These are phyloP conservation scores for Deroptyus accipitrinus DNA, from an alignment of 2,113 vertebrate species.

Conservation along the genomic window DNA sequence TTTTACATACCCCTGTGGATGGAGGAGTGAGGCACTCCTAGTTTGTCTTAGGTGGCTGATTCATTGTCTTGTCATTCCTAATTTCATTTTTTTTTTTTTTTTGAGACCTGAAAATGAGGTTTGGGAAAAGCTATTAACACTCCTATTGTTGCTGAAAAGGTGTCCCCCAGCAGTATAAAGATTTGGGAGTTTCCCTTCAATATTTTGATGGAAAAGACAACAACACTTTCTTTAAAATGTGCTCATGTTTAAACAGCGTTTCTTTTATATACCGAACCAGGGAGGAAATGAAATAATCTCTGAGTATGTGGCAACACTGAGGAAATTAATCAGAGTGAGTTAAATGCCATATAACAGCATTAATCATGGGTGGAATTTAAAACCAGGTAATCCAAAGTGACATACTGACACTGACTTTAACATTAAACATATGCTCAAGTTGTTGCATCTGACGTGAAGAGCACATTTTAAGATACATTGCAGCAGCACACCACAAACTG, in stretches of 20 bases:
- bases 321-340: not conserved
- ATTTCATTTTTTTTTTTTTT: not conserved
- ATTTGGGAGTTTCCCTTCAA: not conserved
- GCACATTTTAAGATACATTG: not conserved
- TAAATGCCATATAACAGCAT: not conserved
- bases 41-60: not conserved
- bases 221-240: not conserved
- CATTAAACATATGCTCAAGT: not conserved
- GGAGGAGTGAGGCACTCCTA: not conserved
- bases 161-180: not conserved
- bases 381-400: not conserved
- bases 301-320: not conserved
- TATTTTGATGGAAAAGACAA: not conserved
- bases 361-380: not conserved
- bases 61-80: not conserved
- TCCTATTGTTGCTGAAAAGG: not conserved
- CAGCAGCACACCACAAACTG: not conserved
- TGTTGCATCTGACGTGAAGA: not conserved
- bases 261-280: not conserved
- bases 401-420: not conserved
- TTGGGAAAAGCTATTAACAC: not conserved
- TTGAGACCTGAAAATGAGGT: not conserved
- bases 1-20: not conserved
- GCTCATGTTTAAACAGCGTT: not conserved
- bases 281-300: not conserved